These are phyloP conservation scores for Cryptops parisi DNA, from an alignment of 2,888 invertebrate species.

Conservation along the genomic window DNA sequence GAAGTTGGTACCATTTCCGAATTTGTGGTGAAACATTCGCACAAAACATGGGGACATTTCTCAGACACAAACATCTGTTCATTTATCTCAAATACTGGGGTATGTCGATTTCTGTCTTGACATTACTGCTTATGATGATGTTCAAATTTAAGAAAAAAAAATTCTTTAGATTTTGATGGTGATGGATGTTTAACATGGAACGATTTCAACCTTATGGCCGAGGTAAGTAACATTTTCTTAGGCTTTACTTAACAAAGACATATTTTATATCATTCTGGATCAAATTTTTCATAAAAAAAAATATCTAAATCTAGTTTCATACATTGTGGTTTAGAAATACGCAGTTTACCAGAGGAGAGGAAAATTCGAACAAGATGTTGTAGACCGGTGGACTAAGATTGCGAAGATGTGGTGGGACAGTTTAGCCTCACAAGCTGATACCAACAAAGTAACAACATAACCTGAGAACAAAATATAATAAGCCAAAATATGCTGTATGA, in stretches of 20 bases:
- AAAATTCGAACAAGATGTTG: conserved; percentile 25
- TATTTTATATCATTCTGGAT: background rate
- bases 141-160: background rate
- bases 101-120: conserved; percentile 3
- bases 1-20: too few relatives aligned
- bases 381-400: conserved; percentile 24
- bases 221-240: conserved; percentile 26
- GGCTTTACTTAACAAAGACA: too few relatives aligned
- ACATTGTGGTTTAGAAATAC: conserved; percentile 20
- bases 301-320: background rate
- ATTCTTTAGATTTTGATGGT: conserved; percentile 28
- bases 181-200: conserved; percentile 33
- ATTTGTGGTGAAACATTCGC: too few relatives aligned
- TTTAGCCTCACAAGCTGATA: conserved; percentile 23
- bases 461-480: too few relatives aligned
- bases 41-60: too few relatives aligned
- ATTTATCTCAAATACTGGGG: conserved; percentile 19
- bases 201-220: conserved; percentile 31
- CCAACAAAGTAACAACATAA: conserved; percentile 23
- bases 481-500: too few relatives aligned
- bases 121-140: background rate
- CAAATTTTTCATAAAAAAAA: background rate
- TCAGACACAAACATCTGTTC: conserved; percentile 18
- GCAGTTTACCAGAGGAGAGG: conserved; percentile 25
- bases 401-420: conserved; percentile 26